These are phyloP conservation scores for Hartigia nigra DNA, from an alignment of 2,888 invertebrate genomes.

Conservation along the genomic window DNA sequence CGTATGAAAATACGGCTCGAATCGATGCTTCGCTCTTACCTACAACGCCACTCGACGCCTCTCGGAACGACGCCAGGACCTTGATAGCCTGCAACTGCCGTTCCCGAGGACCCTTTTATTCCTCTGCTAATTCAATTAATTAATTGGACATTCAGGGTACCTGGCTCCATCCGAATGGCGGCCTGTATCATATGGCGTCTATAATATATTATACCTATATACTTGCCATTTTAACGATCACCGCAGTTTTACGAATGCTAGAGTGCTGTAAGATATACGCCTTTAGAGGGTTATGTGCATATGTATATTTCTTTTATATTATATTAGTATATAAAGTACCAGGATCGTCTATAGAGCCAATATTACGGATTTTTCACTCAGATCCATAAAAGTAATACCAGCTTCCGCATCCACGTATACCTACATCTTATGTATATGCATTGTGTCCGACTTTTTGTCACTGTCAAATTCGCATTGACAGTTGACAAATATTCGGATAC, in stretches of 20 bases:
- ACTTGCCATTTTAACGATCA: conserved; percentile 42
- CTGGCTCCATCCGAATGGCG: neutral
- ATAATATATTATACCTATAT: conserved; percentile 24
- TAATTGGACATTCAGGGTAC: neutral
- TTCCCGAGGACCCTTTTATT: neutral
- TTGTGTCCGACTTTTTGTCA: neutral
- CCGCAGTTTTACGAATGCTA: conserved; percentile 62
- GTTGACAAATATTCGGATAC: neutral
- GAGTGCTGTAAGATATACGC: conserved; percentile 65
- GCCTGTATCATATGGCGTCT: neutral
- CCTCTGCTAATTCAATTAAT: neutral
- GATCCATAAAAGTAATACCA: neutral
- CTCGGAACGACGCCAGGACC: neutral
- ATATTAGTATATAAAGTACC: conserved; percentile 13
- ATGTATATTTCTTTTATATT: conserved; percentile 37
- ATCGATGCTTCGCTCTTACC: neutral
- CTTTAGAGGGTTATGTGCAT: conserved; percentile 63
- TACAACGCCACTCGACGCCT: neutral
- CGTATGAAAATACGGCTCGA: conserved; percentile 12
- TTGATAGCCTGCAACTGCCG: neutral
- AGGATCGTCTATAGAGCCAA: conserved; percentile 3
- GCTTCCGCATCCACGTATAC: neutral
- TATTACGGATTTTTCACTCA: neutral
- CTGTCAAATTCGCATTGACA: neutral
- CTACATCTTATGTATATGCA: neutral